A percentile compares a stretch with the other conserved stretches of the same genome.
phyloP scores from a whole-genome alignment of 2,888 invertebrate species.

The Cynaeus angustus region DNA sequence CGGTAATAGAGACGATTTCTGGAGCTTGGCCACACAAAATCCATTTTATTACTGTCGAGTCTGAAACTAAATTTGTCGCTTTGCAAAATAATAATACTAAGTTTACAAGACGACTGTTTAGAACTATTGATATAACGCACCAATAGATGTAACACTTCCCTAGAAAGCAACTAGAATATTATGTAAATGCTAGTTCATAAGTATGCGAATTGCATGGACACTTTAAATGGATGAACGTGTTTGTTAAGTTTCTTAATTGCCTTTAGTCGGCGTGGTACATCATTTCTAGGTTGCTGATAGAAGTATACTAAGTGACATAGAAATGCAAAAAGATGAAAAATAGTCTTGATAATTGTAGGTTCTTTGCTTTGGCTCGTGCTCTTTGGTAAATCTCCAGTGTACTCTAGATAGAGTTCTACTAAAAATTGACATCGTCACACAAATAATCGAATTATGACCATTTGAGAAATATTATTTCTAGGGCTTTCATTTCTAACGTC shows the following conservation, averaged over 20 bases:
- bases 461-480: too few species aligned
- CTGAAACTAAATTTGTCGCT: not conserved
- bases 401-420: too few species aligned
- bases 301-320: too few species aligned
- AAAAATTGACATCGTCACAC: too few species aligned
- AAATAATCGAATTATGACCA: too few species aligned
- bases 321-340: too few species aligned
- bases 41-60: not conserved
- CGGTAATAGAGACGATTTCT: not conserved
- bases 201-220: constrained; percentile 35
- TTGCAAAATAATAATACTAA: too few species aligned
- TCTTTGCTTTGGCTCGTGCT: too few species aligned
- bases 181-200: constrained; percentile 25
- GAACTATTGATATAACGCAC: constrained; percentile 22
- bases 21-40: not conserved
- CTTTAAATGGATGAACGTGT: constrained; percentile 34
- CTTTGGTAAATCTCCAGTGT: too few species aligned
- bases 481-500: too few species aligned
- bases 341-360: too few species aligned
- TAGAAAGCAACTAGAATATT: constrained; percentile 38
- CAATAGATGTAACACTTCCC: constrained; percentile 40
- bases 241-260: constrained; percentile 32
- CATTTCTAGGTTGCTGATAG: constrained; percentile 22
- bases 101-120: not conserved
- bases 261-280: constrained; percentile 8